Conservation (phyloP, 2,888 invertebrate species). For the Oxytorus armatus region DNA sequence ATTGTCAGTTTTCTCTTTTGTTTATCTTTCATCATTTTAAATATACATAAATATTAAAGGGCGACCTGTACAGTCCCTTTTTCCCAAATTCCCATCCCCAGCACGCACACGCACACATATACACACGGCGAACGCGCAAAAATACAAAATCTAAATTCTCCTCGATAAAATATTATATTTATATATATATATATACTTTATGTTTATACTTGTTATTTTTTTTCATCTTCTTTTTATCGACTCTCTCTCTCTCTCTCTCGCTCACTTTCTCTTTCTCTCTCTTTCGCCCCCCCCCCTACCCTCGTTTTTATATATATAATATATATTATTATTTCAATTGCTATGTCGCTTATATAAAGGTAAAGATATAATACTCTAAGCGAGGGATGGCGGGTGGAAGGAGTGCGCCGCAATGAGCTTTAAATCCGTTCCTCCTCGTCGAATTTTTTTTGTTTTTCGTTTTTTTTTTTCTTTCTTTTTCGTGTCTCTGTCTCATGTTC, state of each 20-base stretch:
- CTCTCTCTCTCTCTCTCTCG: conserved; percentile 43
- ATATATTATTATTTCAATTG: conserved; percentile 81
- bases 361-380: conserved; percentile 83
- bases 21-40: conserved; percentile 64
- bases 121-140: conserved; percentile 77
- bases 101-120: conserved; percentile 25
- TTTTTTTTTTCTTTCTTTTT: conserved; percentile 32
- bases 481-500: conserved; percentile 34
- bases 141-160: conserved; percentile 83
- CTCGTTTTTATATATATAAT: conserved; percentile 71
- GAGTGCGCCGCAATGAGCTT: conserved; percentile 73
- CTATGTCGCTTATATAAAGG: conserved; percentile 81
- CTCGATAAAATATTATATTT: conserved; percentile 81
- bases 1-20: conserved; percentile 52
- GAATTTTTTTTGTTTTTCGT: conserved; percentile 36
- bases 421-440: conserved; percentile 61
- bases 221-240: conserved; percentile 21
- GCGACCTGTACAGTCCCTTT: conserved; percentile 51
- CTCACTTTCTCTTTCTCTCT: conserved; percentile 30
- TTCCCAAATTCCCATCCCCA: conserved; percentile 69
- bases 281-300: conserved; percentile 33
- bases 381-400: conserved; percentile 81
- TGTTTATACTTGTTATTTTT: conserved; percentile 64
- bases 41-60: conserved; percentile 68
- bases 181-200: conserved; percentile 63